Evolutionary conservation across 2,113 vertebrate species (phyloP), one percentile per base, ranked within the genome.

Genomic region (Chamaetylas fuelleborni): DNA sequence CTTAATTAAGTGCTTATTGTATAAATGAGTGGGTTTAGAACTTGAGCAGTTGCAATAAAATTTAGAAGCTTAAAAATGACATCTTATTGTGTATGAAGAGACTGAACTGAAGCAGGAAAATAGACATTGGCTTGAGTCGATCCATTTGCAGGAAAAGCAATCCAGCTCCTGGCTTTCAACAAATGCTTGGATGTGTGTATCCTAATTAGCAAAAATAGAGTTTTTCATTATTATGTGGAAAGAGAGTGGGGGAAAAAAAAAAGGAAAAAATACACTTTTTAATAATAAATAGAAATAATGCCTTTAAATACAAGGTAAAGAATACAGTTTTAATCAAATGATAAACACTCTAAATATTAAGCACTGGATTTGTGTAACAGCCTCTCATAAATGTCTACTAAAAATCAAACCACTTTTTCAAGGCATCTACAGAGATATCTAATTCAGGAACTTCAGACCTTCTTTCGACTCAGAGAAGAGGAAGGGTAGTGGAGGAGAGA

Each of bases 1-100:
- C 60, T 50, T 90, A 90, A 92, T 94, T 79, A 93, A 93, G 38
- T 69, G 72, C 69, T 84, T 79, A 64, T 79, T 85, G 69, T 79
- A 48, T 64, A 86, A 92, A 76, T 40, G n/a, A 88, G 40, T 16
- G n/a, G n/a, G 17, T 90, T 93, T 74, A 82, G 89, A 84, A 74
- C 57, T 67, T 45, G 20, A 89, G 78, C 62, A n/a, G 14, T 71
- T 74, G 69, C 77, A 84, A 58, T 69, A 82, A 88, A 81, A 83
- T 71, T 29, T 31, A 90, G 87, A 70, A 88, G 87, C 81, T 86
- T 93, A 60, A 62, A 94, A 95, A 45, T 65, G 69, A 70, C 69
- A 54, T 4, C 10, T 54, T 65, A 29, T 34, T 88, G 81, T 85
- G 58, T 22, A 79, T 28, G 12, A 38, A 87, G 42, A 90, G 58